Base-by-base conservation (phyloP, 1,140 invertebrate genomes). In the Nebria ingens region DNA sequence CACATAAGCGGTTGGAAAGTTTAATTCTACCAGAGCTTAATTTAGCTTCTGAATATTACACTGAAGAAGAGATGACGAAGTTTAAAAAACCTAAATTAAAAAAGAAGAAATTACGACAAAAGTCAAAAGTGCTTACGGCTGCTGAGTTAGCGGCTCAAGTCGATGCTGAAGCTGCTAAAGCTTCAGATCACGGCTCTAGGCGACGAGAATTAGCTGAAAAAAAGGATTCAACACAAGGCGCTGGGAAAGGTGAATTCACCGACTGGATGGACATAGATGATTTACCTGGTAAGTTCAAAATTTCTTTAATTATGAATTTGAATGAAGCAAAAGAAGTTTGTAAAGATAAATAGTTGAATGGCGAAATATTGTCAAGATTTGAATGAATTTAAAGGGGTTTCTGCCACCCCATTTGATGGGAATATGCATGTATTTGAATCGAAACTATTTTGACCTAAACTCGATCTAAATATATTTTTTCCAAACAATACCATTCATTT, bases 1-100 rank as follows among this genome's bases (percentile, higher is more conserved):
- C 82, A 1, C 84, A 80, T 61, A 87, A 86, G 66, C 80, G 78
- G 25, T 65, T 91, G 58, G 88, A 91, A 73, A 80, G 79, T 6
- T 73, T 97, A 45, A 74, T 77, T 49, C 69, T 83, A 54, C 77
- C 82, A 15, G 78, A 81, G 59, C 77, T 83, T 12, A 82, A 81
- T 63, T 57, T 93, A 15, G 93, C 93, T 0, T 85, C 84, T 6
- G 94, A 98, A 70, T 98, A 95, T 72, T 88, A 88, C 59, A 90
- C 88, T 55, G 79, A 86, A 56, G 79, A 84, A 55, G 93, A 97
- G 74, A 74, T 93, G 69, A 68, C 69, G 56, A 84, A 76, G 77
- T 89, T 99, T 71, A 97, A 97, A 68, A 98, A 98, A 72, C 78
- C 88, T 21, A 97, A 94, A 68, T 96, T 91, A 67, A 95, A 91